These are phyloP conservation scores for Plutella xylostella DNA, from an alignment of 2,888 invertebrate species.

Conservation along the genomic window DNA sequence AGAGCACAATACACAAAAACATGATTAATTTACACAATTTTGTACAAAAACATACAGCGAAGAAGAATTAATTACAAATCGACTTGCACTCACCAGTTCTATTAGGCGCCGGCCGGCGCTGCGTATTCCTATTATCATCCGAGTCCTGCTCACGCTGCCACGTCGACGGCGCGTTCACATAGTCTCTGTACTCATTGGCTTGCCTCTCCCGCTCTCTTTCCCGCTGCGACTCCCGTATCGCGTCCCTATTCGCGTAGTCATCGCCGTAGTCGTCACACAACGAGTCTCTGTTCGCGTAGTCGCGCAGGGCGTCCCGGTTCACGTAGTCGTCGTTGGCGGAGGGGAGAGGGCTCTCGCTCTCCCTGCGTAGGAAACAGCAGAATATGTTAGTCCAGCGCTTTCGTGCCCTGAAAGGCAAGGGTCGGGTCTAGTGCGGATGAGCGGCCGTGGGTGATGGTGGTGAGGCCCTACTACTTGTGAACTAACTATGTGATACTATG, in stretches of 20 bases:
- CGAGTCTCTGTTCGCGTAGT: constrained; percentile 59
- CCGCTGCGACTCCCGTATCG: constrained; percentile 60
- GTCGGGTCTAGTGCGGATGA: constrained; percentile 23
- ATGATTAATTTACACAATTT: no score
- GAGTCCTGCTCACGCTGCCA: constrained; percentile 43
- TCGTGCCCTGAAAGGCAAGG: constrained; percentile 50
- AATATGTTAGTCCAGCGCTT: constrained; percentile 51
- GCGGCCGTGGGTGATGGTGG: constrained; percentile 2
- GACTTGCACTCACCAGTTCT: no score
- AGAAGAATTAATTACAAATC: no score
- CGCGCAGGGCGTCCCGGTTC: constrained; percentile 53
- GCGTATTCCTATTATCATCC: constrained; percentile 55
- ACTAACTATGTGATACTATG: not conserved
- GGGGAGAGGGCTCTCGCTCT: constrained; percentile 59
- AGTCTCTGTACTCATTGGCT: constrained; percentile 55
- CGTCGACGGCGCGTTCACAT: constrained; percentile 57
- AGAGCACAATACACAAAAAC: no score
- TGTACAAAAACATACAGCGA: no score
- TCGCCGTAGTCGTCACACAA: constrained; percentile 61
- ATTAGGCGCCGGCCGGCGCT: constrained; percentile 49
- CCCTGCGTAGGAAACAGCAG: constrained; percentile 67
- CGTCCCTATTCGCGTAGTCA: constrained; percentile 63
- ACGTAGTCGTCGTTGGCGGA: constrained; percentile 58
- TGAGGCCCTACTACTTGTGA: constrained; percentile 6
- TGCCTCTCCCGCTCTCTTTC: constrained; percentile 47